Evolutionary conservation across 2,888 invertebrate species (phyloP), one percentile per base, ranked within the genome.

Genomic region (Limnephilus lunatus): DNA sequence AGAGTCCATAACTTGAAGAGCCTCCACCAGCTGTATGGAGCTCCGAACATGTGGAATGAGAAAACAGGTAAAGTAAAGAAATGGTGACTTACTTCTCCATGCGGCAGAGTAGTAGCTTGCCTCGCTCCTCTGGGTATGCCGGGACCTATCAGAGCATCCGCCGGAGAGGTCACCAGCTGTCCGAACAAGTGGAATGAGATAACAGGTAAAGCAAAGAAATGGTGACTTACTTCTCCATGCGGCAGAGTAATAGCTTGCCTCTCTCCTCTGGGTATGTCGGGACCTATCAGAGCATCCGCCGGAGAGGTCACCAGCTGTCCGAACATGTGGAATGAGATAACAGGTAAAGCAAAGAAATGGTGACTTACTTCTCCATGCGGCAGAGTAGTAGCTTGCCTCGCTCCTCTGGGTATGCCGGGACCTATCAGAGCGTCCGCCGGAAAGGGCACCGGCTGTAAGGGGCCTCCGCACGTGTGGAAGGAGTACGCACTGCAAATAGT

Each of bases 291-390:
- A 91, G 99, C 99, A 96, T 99, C 99, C 81, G 98, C 97, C 87
- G 99, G 99, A 96, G 99, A 99, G 93, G 98, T 98, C 94, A 99
- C 99, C 82, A 99, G 99, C 95, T 98, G 98, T 94, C 98, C 98
- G 94, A 98, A 98, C 95, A 96, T 99, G 99, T 99, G 99, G 96
- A 44, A 19, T 68, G 35, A 68, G n/a, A 15, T 30, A 48, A 48
- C 15, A 31, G 11, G 68, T n/a, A 80, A 80, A 2, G 68, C 7
- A 30, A 80, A 30, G 4, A 81, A 30, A 82, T 68, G 39, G 39
- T 88, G 39, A 85, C 31, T 85, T 35, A 93, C 98, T 95, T 99
- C 99, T 12, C 99, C 99, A 95, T 99, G 99, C 93, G 98, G 98
- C 93, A 99, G 95, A 12, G 98, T 98, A 95, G 98, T 98, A 94